Percentiles rank a stretch among this genome's conserved stretches.
These are phyloP conservation scores for Rhadina sibilatrix DNA, from an alignment of 2,113 vertebrate genomes.

Conservation along the genomic window DNA sequence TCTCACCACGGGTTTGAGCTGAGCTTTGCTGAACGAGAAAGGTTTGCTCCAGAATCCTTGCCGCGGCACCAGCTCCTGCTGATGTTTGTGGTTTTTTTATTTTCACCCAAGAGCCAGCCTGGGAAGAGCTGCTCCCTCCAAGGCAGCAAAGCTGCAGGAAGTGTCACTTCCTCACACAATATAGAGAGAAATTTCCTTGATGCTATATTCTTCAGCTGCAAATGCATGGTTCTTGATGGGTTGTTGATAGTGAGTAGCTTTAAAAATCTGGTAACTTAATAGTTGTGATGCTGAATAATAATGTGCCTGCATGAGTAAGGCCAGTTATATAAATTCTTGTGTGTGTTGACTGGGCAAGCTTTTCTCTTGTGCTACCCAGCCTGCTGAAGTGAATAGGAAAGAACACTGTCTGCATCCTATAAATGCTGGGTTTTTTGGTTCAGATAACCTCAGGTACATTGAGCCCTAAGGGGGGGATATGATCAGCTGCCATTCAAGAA, in stretches of 20 bases:
- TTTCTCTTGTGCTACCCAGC: background rate
- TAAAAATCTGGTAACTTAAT: background rate
- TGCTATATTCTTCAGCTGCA: background rate
- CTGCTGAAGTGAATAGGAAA: background rate
- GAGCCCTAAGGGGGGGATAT: background rate
- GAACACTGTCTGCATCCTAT: background rate
- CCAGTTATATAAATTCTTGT: background rate
- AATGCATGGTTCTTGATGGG: background rate
- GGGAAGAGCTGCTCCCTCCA: background rate
- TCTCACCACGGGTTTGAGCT: background rate
- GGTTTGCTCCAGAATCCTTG: background rate
- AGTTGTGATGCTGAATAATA: background rate
- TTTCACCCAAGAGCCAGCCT: background rate
- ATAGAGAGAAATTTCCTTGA: background rate
- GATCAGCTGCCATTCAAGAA: background rate
- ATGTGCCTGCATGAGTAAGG: background rate
- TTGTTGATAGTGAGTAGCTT: background rate
- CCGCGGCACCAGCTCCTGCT: background rate
- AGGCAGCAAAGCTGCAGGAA: constrained; percentile 34
- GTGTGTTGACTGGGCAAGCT: background rate
- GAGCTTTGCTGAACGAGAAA: background rate
- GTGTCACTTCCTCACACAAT: background rate
- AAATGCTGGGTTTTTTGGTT: background rate
- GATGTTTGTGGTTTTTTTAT: background rate
- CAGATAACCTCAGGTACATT: background rate